Percentiles rank a stretch among this genome's conserved stretches.
phyloP scores from a whole-genome alignment of 2,113 vertebrate species.

The Maccullochella peelii region DNA sequence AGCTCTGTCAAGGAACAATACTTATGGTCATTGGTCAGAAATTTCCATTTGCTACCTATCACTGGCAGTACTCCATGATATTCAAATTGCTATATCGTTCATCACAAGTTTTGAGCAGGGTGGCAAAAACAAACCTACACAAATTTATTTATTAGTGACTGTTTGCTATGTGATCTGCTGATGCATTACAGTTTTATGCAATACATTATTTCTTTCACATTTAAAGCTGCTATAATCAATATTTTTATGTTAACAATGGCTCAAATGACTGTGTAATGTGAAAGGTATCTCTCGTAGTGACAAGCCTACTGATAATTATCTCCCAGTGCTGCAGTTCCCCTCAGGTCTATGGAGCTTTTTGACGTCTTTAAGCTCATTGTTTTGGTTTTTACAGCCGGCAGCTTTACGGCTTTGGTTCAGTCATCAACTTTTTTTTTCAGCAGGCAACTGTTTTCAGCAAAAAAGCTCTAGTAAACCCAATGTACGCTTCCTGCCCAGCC shows the following conservation, averaged over 20 bases:
- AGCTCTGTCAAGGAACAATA: neutral
- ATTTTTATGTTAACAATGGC: neutral
- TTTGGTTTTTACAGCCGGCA: too few relatives aligned
- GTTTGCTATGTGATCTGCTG: neutral
- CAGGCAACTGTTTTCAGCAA: neutral
- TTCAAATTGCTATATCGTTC: neutral
- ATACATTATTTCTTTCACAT: neutral
- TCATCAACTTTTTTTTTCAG: neutral
- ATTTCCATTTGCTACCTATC: neutral
- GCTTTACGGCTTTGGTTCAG: neutral
- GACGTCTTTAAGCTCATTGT: too few relatives aligned
- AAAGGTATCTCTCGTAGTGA: neutral
- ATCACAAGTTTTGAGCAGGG: neutral
- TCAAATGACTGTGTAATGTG: constrained; percentile 13
- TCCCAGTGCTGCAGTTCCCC: neutral
- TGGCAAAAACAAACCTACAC: neutral
- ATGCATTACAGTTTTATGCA: neutral
- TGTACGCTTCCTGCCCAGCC: neutral
- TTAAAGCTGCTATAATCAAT: neutral
- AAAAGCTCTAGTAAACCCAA: too few relatives aligned
- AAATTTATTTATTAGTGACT: neutral
- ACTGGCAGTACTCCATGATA: neutral
- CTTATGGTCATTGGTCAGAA: neutral
- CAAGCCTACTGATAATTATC: neutral
- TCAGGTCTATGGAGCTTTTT: too few relatives aligned